Base-by-base conservation (phyloP, 2,888 invertebrate species). In the Toxonevra muliebris region DNA sequence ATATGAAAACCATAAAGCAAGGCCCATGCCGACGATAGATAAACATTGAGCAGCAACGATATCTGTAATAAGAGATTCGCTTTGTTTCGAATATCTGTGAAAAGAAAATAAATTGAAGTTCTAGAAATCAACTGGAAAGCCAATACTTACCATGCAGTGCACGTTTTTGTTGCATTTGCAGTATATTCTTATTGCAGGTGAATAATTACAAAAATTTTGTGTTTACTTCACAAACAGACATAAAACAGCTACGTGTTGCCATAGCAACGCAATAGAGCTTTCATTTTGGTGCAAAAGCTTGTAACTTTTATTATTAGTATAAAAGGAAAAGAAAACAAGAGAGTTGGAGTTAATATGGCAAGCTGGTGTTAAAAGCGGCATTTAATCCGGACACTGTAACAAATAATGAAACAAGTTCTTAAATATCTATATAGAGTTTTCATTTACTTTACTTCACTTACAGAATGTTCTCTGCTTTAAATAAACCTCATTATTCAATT, bases 31-130 rank as follows among this genome's bases (percentile, higher is more conserved):
- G 92, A 88, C 70, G 90, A 90, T 74, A 92, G 88, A 79, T 92
- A 90, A 1, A 89, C 88, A 85, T 97, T 96, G 76, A 94, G 90
- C 85, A 93, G 95, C 63, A 97, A 85, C 59, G 92, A 88, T 87
- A 96, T 94, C 87, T 97, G 97, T 75, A 93, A 87, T 0, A 91
- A 89, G 63, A 95, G 86, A 85, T 88, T 82, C 4, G 85, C 77
- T 4, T 71, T 77, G 55, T 80, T 77, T 9, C 78, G 76, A 5
- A 74, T 70, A 66, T 81, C 82, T 63, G 59, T 13, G 19, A 13
- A 45, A 15, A 13, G 40, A 52, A 20, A 15, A 9, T 52, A 30
- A 50, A n/a, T 58, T 15, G 12, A 10, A 41, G 13, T 17, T 12
- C 19, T 8, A 2, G 4, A 41, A 50, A 8, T 2, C 17, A 3